These are phyloP conservation scores for Nylanderia fulva DNA, from an alignment of 1,140 invertebrate species.

Conservation along the genomic window DNA sequence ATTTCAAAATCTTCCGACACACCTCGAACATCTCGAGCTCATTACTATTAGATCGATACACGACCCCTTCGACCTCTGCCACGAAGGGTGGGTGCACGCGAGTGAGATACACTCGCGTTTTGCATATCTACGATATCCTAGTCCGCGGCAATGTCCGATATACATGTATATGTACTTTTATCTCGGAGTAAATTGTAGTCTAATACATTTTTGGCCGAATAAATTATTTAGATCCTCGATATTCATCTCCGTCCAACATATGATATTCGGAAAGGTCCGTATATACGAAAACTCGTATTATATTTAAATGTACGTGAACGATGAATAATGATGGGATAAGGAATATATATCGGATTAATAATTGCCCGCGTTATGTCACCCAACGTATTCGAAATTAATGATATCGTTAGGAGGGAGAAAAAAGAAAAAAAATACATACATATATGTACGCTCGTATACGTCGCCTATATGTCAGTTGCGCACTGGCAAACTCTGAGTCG, in stretches of 20 bases:
- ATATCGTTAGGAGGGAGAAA: neutral
- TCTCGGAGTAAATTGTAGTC: neutral
- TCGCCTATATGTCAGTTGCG: slow-evolving; percentile 49
- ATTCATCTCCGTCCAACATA: neutral
- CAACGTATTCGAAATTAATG: slow-evolving; percentile 24
- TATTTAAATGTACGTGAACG: neutral
- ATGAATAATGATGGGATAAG: neutral
- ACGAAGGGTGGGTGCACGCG: slow-evolving; percentile 13
- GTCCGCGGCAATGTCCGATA: too few species aligned
- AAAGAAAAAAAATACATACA: slow-evolving; percentile 58
- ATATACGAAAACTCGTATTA: neutral
- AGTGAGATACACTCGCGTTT: neutral
- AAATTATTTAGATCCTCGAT: neutral
- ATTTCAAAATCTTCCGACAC: slow-evolving; percentile 79
- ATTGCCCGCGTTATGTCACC: neutral
- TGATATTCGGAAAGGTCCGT: neutral
- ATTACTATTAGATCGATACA: slow-evolving; percentile 80
- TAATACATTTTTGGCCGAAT: neutral
- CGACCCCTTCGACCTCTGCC: neutral
- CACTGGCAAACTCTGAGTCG: slow-evolving; percentile 58
- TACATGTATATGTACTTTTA: too few species aligned
- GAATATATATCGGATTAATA: neutral
- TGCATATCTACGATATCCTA: slow-evolving; percentile 20
- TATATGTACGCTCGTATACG: slow-evolving; percentile 53
- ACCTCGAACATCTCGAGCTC: slow-evolving; percentile 66